Evolutionary conservation across 1,140 invertebrate genomes (phyloP).

Genomic region (Brachystomella parvula): DNA sequence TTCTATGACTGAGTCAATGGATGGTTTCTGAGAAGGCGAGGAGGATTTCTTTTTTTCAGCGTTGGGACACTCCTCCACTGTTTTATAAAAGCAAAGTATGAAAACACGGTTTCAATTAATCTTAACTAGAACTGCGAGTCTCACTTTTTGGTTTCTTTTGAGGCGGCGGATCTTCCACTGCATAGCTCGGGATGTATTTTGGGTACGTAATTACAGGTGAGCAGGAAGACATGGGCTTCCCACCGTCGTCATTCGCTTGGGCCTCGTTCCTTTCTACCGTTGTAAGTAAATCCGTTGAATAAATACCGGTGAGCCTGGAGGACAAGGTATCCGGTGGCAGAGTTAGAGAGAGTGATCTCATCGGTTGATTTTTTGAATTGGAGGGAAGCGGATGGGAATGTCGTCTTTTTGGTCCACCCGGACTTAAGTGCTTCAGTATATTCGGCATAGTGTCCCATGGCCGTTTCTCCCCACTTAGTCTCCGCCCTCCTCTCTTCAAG

Average conservation of each 20-base stretch:
- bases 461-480: constrained; percentile 17
- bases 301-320: background rate
- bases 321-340: constrained; percentile 1
- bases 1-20: too few species aligned
- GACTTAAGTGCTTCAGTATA: constrained; percentile 1
- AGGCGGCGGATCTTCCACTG: background rate
- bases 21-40: too few species aligned
- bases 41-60: too few species aligned
- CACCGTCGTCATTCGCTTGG: background rate
- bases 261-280: constrained; percentile 16
- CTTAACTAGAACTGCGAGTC: too few species aligned
- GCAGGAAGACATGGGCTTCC: too few species aligned
- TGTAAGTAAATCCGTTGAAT: constrained; percentile 19
- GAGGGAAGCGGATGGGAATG: background rate
- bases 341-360: constrained; percentile 18
- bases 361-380: constrained; percentile 5
- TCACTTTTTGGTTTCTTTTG: background rate
- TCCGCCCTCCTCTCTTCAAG: constrained; percentile 8
- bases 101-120: too few species aligned
- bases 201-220: constrained; percentile 30
- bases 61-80: too few species aligned
- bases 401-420: background rate
- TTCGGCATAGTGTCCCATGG: constrained; percentile 19
- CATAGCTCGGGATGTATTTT: constrained; percentile 34
- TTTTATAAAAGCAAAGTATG: too few species aligned